Percentiles rank a stretch among this genome's conserved stretches.
Conservation (phyloP, 2,113 vertebrate species). For the Bufo gargarizans region DNA sequence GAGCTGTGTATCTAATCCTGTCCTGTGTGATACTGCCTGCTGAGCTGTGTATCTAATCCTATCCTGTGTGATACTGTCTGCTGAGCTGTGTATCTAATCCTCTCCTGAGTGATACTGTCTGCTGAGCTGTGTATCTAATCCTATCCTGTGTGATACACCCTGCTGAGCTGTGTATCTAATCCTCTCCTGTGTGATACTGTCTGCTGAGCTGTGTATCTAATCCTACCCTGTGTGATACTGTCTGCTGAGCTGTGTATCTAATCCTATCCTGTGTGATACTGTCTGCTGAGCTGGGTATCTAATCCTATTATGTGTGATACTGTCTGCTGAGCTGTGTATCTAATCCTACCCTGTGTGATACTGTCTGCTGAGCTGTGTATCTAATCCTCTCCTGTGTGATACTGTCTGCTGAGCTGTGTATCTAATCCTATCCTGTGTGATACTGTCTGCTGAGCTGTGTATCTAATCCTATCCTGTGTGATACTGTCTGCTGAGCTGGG, state of each 20-base stretch:
- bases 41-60: not conserved
- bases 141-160: not conserved
- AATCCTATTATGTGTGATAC: slow-evolving; percentile 6
- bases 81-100: not conserved
- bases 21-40: not conserved
- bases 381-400: not conserved
- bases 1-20: slow-evolving; percentile 20
- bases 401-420: not conserved
- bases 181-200: not conserved
- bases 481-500: not conserved
- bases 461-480: not conserved
- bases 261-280: not conserved
- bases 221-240: not conserved
- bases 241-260: not conserved
- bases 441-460: not conserved
- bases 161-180: not conserved
- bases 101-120: not conserved
- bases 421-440: not conserved
- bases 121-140: not conserved
- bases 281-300: slow-evolving; percentile 8
- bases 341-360: too few relatives aligned
- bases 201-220: not conserved
- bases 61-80: too few relatives aligned
- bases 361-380: not conserved
- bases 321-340: not conserved